phyloP scores from a whole-genome alignment of 2,888 invertebrate species.

The Cremastinae sp. region DNA sequence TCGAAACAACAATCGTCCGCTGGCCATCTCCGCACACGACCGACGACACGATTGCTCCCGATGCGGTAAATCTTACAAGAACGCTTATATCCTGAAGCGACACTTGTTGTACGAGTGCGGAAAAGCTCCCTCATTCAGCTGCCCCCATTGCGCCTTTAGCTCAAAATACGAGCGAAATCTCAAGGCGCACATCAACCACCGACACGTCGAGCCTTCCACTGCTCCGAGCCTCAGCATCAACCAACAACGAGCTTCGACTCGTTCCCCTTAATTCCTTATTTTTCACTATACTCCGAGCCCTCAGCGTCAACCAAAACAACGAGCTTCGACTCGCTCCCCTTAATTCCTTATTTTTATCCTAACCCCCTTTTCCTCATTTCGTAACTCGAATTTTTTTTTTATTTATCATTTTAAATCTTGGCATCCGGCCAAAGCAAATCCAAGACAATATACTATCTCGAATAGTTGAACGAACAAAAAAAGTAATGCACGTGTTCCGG shows the following conservation, averaged over 20 bases:
- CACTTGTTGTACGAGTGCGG: constrained; percentile 82
- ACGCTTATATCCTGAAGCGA: constrained; percentile 84
- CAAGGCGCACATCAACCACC: constrained; percentile 79
- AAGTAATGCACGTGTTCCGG: constrained; percentile 42
- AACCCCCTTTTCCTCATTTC: no score
- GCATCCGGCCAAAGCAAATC: no score
- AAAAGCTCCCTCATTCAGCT: constrained; percentile 80
- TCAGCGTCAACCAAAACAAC: constrained; percentile 70
- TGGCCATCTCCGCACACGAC: constrained; percentile 71
- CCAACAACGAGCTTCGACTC: constrained; percentile 62
- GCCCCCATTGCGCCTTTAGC: constrained; percentile 79
- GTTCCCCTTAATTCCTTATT: no score
- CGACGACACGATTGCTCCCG: constrained; percentile 81
- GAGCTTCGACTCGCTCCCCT: constrained; percentile 14
- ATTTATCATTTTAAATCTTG: no score
- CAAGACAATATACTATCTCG: no score
- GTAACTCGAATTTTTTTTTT: no score
- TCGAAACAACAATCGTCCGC: constrained; percentile 72
- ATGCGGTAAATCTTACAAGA: constrained; percentile 84
- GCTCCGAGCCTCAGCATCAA: constrained; percentile 65
- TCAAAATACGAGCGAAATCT: constrained; percentile 80
- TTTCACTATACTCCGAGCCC: constrained; percentile 32
- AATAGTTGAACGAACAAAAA: no score
- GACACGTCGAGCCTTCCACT: constrained; percentile 70
- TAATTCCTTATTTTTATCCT: no score